Base-by-base conservation (phyloP, 1,140 invertebrate genomes). In the Caenorhabditis remanei region DNA sequence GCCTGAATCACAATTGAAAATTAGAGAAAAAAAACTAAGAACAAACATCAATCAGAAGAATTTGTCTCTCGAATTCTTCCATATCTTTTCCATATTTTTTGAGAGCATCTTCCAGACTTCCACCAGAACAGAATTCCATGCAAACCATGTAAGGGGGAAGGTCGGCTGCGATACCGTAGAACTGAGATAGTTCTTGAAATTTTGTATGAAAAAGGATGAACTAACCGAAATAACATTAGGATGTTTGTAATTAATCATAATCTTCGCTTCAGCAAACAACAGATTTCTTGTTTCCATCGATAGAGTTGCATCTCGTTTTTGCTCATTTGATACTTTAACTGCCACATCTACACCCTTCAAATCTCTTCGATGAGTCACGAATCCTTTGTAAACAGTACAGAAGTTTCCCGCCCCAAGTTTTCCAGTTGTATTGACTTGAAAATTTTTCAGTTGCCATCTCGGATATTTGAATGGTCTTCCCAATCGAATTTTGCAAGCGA, bases 61-160 rank as follows among this genome's bases (percentile, higher is more conserved):
- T 61, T 32, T 63, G 46, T 48, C 61, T 63, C 56, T 88, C 87
- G 19, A 58, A 63, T 16, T 46, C 41, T 16, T 89, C 88, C 46
- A 88, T 86, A n/a, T 88, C 48, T 21, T 89, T 88, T 50, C 75
- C 89, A 46, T 24, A 63, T 53, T 84, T 83, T 50, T 63, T 84
- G 24, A 90, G 63, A 82, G 90, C 89, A 63, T 55, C 53, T 21
- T 88, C 89, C 56, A 90, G 82, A 58, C 65, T 83, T n/a, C 89
- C 89, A 19, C 89, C 89, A 9, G 85, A 16, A 63, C 89, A 90
- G 40, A 71, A 85, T 65, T 90, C 89, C 88, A 89, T 85, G 14
- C 85, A 82, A n/a, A 90, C 75, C 58, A 90, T 82, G 50, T 90
- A 84, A 2, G 89, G 89, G 16, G 79, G 83, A 48, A 65, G 43